Base-by-base conservation (phyloP, 2,888 invertebrate species). In the Torymus texanus region DNA sequence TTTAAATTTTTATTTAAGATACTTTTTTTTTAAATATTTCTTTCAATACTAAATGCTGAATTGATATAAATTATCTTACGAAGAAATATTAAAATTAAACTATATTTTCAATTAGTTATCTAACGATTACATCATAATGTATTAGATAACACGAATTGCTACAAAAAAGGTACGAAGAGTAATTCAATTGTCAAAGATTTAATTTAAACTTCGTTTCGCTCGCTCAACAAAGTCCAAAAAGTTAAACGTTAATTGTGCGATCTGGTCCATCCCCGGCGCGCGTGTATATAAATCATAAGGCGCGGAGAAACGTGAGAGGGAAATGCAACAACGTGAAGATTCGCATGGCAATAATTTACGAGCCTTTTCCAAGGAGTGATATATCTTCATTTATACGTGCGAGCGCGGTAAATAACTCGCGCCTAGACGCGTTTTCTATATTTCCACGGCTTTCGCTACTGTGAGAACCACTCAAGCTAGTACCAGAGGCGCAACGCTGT, bases 331-430 rank as follows among this genome's bases (percentile, higher is more conserved):
- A 63, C 66, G 41, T 8, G 59, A 79, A 75, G 70, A 75, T 75
- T 79, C 65, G 70, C 75, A 75, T 58, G 65, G 75, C 51, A 63
- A 77, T 77, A 80, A 80, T 77, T 80, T 80, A 80, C 73, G 80
- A 74, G 74, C 56, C 73, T 74, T 77, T 80, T 80, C 80, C 66
- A 70, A 76, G 71, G 80, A 81, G 78, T 71, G 71, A 81, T 81
- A 71, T 75, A 78, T 81, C 78, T 78, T 78, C 71, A 80, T 78
- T 80, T 75, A 80, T 75, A 75, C 70, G 24, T 18, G 50, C 61
- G 41, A 53, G 24, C 50, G 18, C 41, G 18, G 56, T 77, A 70
- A 75, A 81, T 81, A 81, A 78, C 78, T 78, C 77, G 41, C 74
- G 29, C 74, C 59, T 55, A 55, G 74, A 59, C 73, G 50, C 53